These are phyloP conservation scores for Ptyas mucosa DNA, from an alignment of 2,113 vertebrate genomes.

Conservation along the genomic window DNA sequence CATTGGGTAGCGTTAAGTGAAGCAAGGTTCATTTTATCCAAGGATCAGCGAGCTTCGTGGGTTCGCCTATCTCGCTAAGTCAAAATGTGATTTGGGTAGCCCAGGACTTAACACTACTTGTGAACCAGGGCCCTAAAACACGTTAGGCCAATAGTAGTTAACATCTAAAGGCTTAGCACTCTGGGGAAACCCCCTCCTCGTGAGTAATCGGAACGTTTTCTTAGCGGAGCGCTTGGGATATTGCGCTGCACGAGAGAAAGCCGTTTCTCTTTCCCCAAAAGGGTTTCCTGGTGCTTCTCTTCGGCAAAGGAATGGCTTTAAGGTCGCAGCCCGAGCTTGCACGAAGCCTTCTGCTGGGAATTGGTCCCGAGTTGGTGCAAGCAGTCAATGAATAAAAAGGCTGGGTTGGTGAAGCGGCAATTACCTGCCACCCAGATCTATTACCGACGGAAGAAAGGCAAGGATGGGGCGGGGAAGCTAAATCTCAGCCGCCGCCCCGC, in stretches of 20 bases:
- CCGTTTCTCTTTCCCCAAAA: background rate
- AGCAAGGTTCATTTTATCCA: background rate
- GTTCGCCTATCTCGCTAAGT: background rate
- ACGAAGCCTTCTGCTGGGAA: background rate
- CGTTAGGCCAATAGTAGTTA: background rate
- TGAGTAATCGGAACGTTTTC: background rate
- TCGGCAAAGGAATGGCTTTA: background rate
- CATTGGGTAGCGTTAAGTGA: background rate
- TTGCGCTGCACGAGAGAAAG: background rate
- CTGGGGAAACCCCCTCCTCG: background rate
- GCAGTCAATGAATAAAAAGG: background rate
- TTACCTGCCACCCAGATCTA: background rate
- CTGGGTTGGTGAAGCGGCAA: background rate
- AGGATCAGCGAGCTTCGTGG: background rate
- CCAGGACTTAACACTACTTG: background rate
- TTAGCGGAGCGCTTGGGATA: background rate
- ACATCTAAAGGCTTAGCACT: background rate
- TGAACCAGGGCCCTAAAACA: background rate
- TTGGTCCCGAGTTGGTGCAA: background rate
- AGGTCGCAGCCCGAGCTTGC: background rate
- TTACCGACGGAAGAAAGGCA: background rate
- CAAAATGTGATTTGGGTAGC: background rate
- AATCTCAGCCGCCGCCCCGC: background rate
- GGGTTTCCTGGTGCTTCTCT: background rate
- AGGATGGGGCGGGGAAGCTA: background rate